Evolutionary conservation across 2,888 invertebrate genomes (phyloP).

Genomic region (Ormyrus thymus): DNA sequence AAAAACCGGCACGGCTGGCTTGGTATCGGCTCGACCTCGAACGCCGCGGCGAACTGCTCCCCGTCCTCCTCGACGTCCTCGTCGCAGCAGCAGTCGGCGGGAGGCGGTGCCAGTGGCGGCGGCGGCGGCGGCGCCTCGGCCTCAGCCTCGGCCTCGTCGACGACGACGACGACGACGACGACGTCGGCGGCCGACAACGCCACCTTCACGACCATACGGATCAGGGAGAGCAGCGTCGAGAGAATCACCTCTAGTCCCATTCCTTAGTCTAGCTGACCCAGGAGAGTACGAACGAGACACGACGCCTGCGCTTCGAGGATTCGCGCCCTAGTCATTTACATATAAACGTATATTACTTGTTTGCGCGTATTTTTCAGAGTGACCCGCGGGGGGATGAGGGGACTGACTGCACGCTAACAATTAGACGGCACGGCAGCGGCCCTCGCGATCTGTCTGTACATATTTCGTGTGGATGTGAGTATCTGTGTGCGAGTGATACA

Average conservation of each 20-base stretch:
- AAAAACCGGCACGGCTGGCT: slow-evolving; percentile 74
- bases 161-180: slow-evolving; percentile 33
- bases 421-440: slow-evolving; percentile 2
- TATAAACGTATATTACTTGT: slow-evolving; percentile 57
- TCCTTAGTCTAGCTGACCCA: slow-evolving; percentile 66
- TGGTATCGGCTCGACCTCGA: slow-evolving; percentile 65
- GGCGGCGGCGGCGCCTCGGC: slow-evolving; percentile 24
- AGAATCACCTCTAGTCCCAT: slow-evolving; percentile 74
- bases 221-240: slow-evolving; percentile 74
- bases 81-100: background rate
- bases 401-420: background rate
- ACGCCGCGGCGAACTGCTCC: slow-evolving; percentile 33
- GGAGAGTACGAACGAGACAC: background rate
- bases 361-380: slow-evolving; percentile 33
- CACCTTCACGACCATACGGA: slow-evolving; percentile 73
- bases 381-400: slow-evolving; percentile 33
- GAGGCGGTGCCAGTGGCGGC: background rate
- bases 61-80: too few species aligned
- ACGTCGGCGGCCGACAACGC: slow-evolving; percentile 51
- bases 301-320: slow-evolving; percentile 63
- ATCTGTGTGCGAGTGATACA: background rate
- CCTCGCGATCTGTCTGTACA: slow-evolving; percentile 36
- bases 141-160: slow-evolving; percentile 35
- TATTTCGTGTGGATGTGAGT: background rate
- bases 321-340: slow-evolving; percentile 73